Evolutionary conservation across 1,140 invertebrate genomes (phyloP), one percentile per base, ranked within the genome.

Genomic region (Drosophila busckii): DNA sequence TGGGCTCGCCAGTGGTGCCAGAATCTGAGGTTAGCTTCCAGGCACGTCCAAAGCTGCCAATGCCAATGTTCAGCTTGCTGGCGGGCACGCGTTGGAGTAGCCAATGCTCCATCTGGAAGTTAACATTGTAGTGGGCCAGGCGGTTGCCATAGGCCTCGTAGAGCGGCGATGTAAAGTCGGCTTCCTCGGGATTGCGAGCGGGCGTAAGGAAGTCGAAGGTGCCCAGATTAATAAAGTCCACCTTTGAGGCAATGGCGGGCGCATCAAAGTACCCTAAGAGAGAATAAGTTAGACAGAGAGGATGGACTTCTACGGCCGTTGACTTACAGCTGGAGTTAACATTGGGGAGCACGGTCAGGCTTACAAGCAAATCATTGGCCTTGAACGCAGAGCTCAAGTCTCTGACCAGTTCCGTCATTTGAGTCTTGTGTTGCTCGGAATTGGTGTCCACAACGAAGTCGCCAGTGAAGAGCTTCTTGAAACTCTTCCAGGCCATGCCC

Each of bases 161-260:
- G 7, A 93, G 88, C 0, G 93, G 94, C 0, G 93, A 88, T 1
- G 92, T 87, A 56, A 90, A 94, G 76, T 95, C 94, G 0, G 93
- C 93, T 67, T 94, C 92, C 65, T 94, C 92, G 5, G 92, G 91
- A 75, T 92, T 93, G 6, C 93, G 89, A 38, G 91, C 89, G 0
- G 93, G 92, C 1, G 93, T 96, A 50, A 92, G 89, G 75, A 93
- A 94, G 85, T 97, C 95, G 55, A 94, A 96, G 0, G 93, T 89
- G 70, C 93, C 90, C 2, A 97, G 71, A 55, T 94, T 94, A 6
- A 97, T 90, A 12, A 94, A 91, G 56, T 97, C 95, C 17, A 97
- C 86, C 66, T 92, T 89, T n/a, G 91, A 90, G 5, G 91, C 90
- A 29, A 97, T 88, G 4, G 90, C 87, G 6, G 91, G 90, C 0